Base-by-base conservation (phyloP, 1,140 invertebrate species). In the Aphis gossypii region DNA sequence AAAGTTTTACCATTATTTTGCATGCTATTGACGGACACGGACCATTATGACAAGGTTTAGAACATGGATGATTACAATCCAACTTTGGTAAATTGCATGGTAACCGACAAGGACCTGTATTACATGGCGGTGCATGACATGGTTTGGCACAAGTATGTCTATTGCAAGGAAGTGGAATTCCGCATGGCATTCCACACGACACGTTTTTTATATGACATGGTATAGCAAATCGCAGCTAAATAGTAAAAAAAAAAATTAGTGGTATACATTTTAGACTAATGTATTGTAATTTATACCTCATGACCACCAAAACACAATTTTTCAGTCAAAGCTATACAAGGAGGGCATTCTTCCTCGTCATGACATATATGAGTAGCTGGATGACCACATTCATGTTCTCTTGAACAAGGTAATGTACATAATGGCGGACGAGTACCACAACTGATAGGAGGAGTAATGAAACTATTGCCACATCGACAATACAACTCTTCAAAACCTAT, bases 301-400 rank as follows among this genome's bases (percentile, higher is more conserved):
- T 99, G 99, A 30, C 96, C 96, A 4, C 99, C 98, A 95, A 98
- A 97, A 95, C 99, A 99, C 95, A 96, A 97, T 95, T 98, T 98
- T 94, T 97, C 96, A 35, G 98, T 98, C 51, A 99, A 96, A 84
- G 98, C 97, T 44, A 98, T 97, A 95, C 99, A 99, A 11, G 98
- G 99, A n/a, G 99, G 98, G 95, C 99, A 99, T 56, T 95, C 95
- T 0, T 96, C 95, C 35, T 97, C 96, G 93, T 96, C 96, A 95
- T 98, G 98, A 95, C 98, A 98, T 76, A 95, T 96, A 95, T 99
- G 98, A 94, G 97, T 96, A 1, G 97, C 96, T 54, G 97, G 96
- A 96, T 99, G 99, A 35, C 96, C 96, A 95, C 99, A 99, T 0
- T 96, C 84, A 94, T 99, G 98, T 41, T 95, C 94, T 76, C 98